These are phyloP conservation scores for Albula goreensis DNA, from an alignment of 2,113 vertebrate genomes.

Conservation along the genomic window DNA sequence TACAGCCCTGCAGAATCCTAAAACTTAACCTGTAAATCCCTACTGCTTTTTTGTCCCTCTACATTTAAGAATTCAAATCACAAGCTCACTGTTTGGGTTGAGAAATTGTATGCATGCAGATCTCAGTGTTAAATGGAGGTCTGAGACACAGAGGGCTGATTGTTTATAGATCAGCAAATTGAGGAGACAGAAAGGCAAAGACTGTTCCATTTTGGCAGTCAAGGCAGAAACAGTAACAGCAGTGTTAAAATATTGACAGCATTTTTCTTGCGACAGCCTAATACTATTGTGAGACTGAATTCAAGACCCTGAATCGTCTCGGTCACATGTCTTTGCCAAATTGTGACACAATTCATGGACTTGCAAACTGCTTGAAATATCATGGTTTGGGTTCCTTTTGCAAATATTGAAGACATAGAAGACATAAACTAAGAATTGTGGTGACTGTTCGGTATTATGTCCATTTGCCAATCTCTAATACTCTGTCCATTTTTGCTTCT, in stretches of 20 bases:
- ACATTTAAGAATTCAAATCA: constrained; percentile 1
- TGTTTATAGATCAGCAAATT: neutral
- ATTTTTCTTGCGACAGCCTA: neutral
- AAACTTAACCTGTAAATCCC: neutral
- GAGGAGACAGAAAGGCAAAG: neutral
- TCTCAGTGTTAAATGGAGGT: neutral
- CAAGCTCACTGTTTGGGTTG: neutral
- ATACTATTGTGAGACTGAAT: neutral
- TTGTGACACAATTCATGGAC: neutral
- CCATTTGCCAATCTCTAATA: too few relatives aligned
- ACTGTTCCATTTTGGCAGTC: neutral
- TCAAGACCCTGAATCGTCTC: neutral
- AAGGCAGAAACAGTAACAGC: neutral
- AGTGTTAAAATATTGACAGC: neutral
- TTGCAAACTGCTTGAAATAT: neutral
- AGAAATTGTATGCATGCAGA: neutral
- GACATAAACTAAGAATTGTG: neutral
- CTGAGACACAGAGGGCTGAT: neutral
- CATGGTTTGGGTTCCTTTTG: neutral
- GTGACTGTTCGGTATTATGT: too few relatives aligned
- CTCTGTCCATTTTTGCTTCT: neutral
- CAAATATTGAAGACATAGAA: neutral
- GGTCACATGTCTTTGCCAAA: neutral
- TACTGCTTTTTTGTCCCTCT: neutral
- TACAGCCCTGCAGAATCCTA: neutral